Evolutionary conservation across 2,888 invertebrate species (phyloP).

Genomic region (Callyntrura guangdongensis): DNA sequence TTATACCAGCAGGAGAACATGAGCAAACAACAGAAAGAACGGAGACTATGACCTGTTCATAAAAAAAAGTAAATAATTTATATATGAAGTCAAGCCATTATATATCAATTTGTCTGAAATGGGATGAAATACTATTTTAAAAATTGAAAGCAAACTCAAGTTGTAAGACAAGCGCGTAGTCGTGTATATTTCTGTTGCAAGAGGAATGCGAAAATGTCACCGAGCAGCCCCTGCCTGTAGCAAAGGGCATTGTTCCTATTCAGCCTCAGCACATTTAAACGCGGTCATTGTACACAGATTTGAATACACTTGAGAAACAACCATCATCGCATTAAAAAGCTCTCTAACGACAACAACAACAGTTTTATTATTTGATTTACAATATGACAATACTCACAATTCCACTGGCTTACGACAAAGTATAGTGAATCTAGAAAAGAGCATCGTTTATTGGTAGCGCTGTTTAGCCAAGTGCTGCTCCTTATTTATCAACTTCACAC

Average conservation of each 20-base stretch:
- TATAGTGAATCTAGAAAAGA: not conserved
- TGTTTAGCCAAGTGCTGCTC: not conserved
- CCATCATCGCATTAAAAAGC: not conserved
- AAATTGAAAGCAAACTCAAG: constrained; percentile 17
- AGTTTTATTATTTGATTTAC: constrained; percentile 25
- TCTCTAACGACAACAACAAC: not conserved
- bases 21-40: not conserved
- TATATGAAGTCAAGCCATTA: constrained; percentile 54
- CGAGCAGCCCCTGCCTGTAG: constrained; percentile 26
- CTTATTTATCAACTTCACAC: not conserved
- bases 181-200: not conserved
- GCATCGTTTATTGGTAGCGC: not conserved
- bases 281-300: not conserved
- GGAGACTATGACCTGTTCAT: constrained; percentile 22
- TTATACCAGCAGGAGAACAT: not conserved
- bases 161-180: not conserved
- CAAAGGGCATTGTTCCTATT: constrained; percentile 65
- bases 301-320: not conserved
- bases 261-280: not conserved
- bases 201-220: constrained; percentile 49
- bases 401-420: not conserved
- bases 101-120: constrained; percentile 51
- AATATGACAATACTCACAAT: not conserved
- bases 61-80: constrained; percentile 24
- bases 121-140: not conserved